phyloP scores from a whole-genome alignment of 64 coral and sea anemone species.

The Orbicella faveolata region DNA sequence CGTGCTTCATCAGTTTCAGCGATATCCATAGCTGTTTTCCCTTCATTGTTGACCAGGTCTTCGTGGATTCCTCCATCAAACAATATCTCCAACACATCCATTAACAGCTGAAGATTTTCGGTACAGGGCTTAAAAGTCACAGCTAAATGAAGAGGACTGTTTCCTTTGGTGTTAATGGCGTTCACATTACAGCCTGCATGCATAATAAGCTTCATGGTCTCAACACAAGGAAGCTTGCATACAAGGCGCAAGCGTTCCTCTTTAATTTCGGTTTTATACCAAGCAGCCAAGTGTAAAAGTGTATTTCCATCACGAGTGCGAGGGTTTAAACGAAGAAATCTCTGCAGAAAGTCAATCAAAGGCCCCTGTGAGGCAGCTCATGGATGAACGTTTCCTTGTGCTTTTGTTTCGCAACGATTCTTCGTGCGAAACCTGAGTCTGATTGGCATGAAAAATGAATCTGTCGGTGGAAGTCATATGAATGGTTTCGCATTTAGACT shows the following conservation, averaged over 20 bases:
- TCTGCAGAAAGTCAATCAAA: constrained; percentile 41
- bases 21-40: constrained; percentile 56
- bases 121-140: constrained; percentile 48
- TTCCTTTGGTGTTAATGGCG: constrained; percentile 50
- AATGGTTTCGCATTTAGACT: no score
- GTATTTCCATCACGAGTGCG: constrained; percentile 57
- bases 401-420: no score
- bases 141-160: constrained; percentile 65
- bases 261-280: constrained; percentile 48
- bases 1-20: constrained; percentile 53
- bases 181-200: constrained; percentile 42
- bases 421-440: no score
- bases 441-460: no score
- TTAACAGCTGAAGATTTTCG: constrained; percentile 6
- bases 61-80: constrained; percentile 58
- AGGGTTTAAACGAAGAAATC: constrained; percentile 61
- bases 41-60: constrained; percentile 46
- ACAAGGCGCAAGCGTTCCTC: constrained; percentile 58
- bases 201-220: constrained; percentile 49
- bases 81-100: constrained; percentile 41
- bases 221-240: constrained; percentile 61
- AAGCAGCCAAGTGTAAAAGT: constrained; percentile 68
- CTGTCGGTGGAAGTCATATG: no score
- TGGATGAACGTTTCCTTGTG: no score
- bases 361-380: no score